phyloP scores from a whole-genome alignment of 2,888 invertebrate species.

The Agrochola lychnidis region DNA sequence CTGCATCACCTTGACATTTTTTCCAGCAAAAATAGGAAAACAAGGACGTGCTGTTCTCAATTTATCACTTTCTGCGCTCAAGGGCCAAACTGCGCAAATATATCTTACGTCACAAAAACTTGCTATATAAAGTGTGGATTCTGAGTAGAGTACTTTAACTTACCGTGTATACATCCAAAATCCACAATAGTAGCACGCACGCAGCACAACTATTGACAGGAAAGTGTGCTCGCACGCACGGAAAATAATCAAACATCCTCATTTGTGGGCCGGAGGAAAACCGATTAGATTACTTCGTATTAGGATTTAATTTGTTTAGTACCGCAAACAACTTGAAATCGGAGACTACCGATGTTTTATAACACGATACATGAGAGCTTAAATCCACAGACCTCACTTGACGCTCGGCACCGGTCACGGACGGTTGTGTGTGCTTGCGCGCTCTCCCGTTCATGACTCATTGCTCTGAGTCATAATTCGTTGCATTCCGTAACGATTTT shows the following conservation, averaged over 20 bases:
- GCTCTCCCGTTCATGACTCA: too few relatives aligned
- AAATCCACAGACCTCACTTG: too few relatives aligned
- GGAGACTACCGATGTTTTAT: constrained; percentile 17
- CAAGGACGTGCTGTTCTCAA: constrained; percentile 37
- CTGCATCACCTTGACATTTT: constrained; percentile 36
- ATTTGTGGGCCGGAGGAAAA: constrained; percentile 59
- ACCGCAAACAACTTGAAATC: constrained; percentile 37
- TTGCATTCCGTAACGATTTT: too few relatives aligned
- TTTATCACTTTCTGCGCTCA: constrained; percentile 21
- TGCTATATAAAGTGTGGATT: constrained; percentile 16
- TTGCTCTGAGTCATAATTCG: too few relatives aligned
- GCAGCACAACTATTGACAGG: constrained; percentile 56
- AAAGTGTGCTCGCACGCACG: constrained; percentile 63
- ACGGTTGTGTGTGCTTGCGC: too few relatives aligned
- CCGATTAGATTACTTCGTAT: constrained; percentile 45
- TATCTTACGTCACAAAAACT: constrained; percentile 21
- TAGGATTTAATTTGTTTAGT: constrained; percentile 41
- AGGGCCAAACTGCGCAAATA: constrained; percentile 29
- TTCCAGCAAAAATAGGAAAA: constrained; percentile 25
- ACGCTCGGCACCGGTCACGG: too few relatives aligned
- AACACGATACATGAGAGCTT: constrained; percentile 14
- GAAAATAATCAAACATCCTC: constrained; percentile 65
- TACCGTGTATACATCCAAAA: constrained; percentile 26
- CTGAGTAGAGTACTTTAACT: constrained; percentile 21
- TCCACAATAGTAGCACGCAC: constrained; percentile 42